phyloP scores from a whole-genome alignment of 1,140 invertebrate species.

The Onthophagus taurus region DNA sequence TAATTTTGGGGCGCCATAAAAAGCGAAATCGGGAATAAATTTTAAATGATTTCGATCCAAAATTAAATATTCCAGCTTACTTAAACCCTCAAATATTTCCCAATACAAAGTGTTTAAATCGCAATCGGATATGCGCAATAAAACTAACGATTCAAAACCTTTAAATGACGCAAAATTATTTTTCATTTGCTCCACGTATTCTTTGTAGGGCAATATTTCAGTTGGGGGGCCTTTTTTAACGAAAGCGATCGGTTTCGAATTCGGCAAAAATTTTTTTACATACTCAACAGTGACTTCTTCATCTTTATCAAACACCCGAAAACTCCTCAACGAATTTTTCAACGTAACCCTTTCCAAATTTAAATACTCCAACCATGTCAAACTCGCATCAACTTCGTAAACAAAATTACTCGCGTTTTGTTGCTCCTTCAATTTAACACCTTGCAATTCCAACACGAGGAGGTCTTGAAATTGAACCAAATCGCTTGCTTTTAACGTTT shows the following conservation, averaged over 20 bases:
- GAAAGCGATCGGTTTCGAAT: conserved; percentile 28
- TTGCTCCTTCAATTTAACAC: conserved; percentile 35
- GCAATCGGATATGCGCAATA: conserved; percentile 50
- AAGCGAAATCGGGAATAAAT: conserved; percentile 57
- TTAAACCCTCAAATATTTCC: conserved; percentile 59
- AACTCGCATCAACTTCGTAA: conserved; percentile 37
- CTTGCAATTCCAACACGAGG: conserved; percentile 50
- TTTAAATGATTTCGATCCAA: conserved; percentile 52
- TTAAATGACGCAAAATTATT: conserved; percentile 44
- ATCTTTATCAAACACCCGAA: conserved; percentile 28
- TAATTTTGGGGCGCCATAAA: conserved; percentile 55
- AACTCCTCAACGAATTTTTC: conserved; percentile 31
- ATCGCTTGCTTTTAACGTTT: conserved; percentile 42
- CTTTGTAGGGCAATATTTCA: conserved; percentile 53
- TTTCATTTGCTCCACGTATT: conserved; percentile 44
- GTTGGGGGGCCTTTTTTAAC: conserved; percentile 34
- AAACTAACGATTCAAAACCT: conserved; percentile 44
- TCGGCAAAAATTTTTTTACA: conserved; percentile 28
- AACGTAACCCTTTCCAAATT: conserved; percentile 39
- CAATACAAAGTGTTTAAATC: conserved; percentile 51
- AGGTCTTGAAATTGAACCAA: conserved; percentile 45
- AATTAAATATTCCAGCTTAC: conserved; percentile 48
- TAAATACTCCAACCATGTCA: conserved; percentile 37
- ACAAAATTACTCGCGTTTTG: conserved; percentile 28
- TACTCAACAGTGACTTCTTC: conserved; percentile 32